phyloP scores from a whole-genome alignment of 2,113 vertebrate species.

The Ranitomeya variabilis region DNA sequence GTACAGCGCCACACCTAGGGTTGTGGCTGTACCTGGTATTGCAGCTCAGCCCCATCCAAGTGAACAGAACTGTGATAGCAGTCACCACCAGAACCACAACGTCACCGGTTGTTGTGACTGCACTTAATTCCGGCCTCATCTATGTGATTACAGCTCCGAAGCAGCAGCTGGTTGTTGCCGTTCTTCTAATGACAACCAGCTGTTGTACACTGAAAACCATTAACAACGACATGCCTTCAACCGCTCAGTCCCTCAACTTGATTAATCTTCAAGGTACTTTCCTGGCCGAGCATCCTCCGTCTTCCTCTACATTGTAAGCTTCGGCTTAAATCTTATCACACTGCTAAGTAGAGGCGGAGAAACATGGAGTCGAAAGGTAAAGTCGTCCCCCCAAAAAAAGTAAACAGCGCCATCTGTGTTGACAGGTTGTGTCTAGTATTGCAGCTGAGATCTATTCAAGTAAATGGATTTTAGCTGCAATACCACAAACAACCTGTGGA shows the following conservation, averaged over 20 bases:
- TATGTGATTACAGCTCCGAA: not conserved
- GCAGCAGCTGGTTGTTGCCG: conserved; percentile 41
- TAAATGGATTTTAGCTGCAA: not conserved
- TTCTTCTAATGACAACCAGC: conserved; percentile 48
- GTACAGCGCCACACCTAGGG: not conserved
- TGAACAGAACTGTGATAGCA: not conserved
- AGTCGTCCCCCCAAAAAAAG: no score
- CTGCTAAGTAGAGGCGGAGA: not conserved
- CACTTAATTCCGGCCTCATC: not conserved
- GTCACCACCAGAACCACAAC: not conserved
- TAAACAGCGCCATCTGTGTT: no score
- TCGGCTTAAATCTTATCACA: not conserved
- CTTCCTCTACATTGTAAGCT: not conserved
- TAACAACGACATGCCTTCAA: not conserved
- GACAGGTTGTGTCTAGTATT: no score
- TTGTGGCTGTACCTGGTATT: not conserved
- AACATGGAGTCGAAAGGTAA: no score
- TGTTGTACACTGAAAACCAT: conserved; percentile 42
- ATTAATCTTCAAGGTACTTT: conserved; percentile 44
- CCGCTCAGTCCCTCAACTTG: conserved; percentile 23
- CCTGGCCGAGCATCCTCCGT: not conserved
- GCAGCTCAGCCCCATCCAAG: not conserved
- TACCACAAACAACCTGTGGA: not conserved
- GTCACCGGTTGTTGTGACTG: not conserved
- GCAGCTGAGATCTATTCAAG: not conserved